Evolutionary conservation across 1,140 invertebrate genomes (phyloP).

Genomic region (Plectus sambesii): DNA sequence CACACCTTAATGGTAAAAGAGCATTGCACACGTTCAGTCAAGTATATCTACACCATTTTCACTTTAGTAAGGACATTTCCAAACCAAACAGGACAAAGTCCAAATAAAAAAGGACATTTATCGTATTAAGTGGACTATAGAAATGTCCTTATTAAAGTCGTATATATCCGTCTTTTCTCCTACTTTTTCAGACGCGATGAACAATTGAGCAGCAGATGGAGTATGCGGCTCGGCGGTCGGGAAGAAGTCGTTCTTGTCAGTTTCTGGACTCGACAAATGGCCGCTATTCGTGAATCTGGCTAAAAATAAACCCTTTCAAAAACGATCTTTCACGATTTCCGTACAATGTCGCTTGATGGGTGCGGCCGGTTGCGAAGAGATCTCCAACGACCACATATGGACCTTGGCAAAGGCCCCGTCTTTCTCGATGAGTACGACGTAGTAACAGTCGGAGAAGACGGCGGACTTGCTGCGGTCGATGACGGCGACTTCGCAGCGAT

Average conservation of each 20-base stretch:
- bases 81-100: too few relatives aligned
- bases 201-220: conserved; percentile 20
- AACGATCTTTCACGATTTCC: conserved; percentile 9
- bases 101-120: too few relatives aligned
- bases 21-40: conserved; percentile 10
- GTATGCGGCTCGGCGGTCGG: conserved; percentile 12
- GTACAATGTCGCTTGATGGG: conserved; percentile 22
- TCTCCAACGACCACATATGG: conserved; percentile 37
- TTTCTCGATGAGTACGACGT: conserved; percentile 46
- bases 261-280: conserved; percentile 2
- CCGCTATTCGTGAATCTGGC: neutral
- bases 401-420: conserved; percentile 58
- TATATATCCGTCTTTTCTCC: neutral
- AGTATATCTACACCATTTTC: too few relatives aligned
- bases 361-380: conserved; percentile 26
- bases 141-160: too few relatives aligned
- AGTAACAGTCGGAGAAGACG: conserved; percentile 45
- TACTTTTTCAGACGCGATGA: conserved; percentile 19
- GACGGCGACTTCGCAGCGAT: conserved; percentile 13
- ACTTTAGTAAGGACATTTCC: too few relatives aligned
- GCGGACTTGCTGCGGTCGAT: conserved; percentile 19
- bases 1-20: conserved; percentile 23
- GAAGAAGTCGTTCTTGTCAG: conserved; percentile 13
- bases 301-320: neutral
- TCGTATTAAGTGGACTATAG: too few relatives aligned